Percentiles rank a stretch among this genome's conserved stretches.
Evolutionary conservation across 2,888 invertebrate species (phyloP).

Genomic region (Oligia latruncula): DNA sequence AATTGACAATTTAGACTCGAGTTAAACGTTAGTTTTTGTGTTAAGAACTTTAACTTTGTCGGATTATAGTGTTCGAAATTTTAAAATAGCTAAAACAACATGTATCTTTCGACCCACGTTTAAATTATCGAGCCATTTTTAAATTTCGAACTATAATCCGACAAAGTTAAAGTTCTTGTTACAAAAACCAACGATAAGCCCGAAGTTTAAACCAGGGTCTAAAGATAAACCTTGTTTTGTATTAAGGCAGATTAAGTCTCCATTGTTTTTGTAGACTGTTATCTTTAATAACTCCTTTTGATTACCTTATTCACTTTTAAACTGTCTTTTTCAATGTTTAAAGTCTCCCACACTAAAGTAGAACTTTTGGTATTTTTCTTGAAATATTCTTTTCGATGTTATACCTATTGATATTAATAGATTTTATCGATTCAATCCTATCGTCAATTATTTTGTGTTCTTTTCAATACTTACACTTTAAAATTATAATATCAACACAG

Average conservation of each 20-base stretch:
- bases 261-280: conserved; percentile 8
- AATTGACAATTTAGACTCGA: background rate
- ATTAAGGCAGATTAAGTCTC: background rate
- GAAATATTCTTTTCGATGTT: background rate
- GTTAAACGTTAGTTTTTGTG: background rate
- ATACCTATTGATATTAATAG: background rate
- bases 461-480: background rate
- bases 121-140: background rate
- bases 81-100: too few species aligned
- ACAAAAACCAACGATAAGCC: background rate
- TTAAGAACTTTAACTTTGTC: background rate
- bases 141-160: background rate
- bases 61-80: background rate
- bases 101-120: too few species aligned
- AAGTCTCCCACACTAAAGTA: background rate
- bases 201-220: background rate
- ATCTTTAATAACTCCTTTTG: background rate
- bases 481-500: background rate
- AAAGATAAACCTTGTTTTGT: background rate
- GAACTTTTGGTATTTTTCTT: background rate
- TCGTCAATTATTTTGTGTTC: background rate
- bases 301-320: background rate
- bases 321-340: background rate
- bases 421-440: background rate
- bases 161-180: background rate